These are phyloP conservation scores for Phrynocephalus vlangalii DNA, from an alignment of 2,797 vertebrate genomes.

Conservation along the genomic window DNA sequence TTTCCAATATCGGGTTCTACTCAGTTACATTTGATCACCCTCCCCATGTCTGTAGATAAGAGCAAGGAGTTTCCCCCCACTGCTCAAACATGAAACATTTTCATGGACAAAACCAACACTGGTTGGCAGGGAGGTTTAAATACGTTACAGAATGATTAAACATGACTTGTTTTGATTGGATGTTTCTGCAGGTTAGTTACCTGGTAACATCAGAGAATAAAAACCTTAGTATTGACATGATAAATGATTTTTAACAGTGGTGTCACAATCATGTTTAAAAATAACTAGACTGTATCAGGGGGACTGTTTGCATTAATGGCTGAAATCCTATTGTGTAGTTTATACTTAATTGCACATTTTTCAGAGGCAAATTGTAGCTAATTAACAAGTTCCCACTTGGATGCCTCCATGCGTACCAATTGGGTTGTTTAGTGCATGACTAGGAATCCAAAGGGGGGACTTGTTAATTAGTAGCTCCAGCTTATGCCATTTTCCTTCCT, in stretches of 20 bases:
- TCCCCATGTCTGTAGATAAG: too few relatives aligned
- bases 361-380: too few relatives aligned
- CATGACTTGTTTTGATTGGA: background rate
- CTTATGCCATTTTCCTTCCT: too few relatives aligned
- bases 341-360: too few relatives aligned
- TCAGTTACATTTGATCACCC: background rate
- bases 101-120: background rate
- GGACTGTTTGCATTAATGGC: constrained; percentile 6
- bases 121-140: background rate
- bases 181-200: background rate
- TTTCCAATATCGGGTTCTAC: background rate
- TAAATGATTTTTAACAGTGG: background rate
- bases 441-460: too few relatives aligned
- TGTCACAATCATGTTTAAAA: background rate
- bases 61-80: background rate
- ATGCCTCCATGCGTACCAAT: too few relatives aligned
- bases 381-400: too few relatives aligned
- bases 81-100: background rate
- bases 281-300: constrained; percentile 12
- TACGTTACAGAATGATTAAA: rapidly evolving
- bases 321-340: too few relatives aligned
- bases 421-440: too few relatives aligned
- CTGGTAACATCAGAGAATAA: background rate
- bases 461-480: too few relatives aligned
- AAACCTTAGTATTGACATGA: background rate